Evolutionary conservation across 2,797 vertebrate genomes (phyloP), one percentile per base, ranked within the genome.

Genomic region (Buceros bicornis): DNA sequence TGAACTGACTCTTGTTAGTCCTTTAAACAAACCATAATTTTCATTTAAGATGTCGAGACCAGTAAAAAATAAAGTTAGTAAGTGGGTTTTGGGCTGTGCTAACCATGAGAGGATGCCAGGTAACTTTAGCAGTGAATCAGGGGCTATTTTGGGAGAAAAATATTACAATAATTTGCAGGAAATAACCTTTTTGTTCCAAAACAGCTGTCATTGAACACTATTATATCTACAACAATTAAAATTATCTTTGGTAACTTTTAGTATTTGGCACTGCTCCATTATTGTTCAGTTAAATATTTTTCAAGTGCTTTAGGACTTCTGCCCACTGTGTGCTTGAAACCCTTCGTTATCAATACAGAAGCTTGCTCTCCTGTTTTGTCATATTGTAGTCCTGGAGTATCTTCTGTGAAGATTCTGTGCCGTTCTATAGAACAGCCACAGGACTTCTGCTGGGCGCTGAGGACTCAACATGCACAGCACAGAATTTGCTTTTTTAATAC

Each of bases 211-310:
- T 96, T 97, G 98, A 98, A 94, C 97, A 97, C 98, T 81, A 98
- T 98, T 98, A 97, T 98, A 98, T 96, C 97, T 98, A 97, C 97
- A 98, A 98, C 98, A 98, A 98, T 98, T 98, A 98, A 97, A 98
- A 98, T 98, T 97, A 98, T 98, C 98, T 98, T 97, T 97, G 97
- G 98, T 98, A 98, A 98, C 97, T 98, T 98, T 98, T 97, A 98
- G 97, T 96, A 84, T 97, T 95, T 98, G 98, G 98, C 98, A 94
- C 50, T 7, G 89, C 83, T 98, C 98, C 98, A 98, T 98, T 97
- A 98, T 98, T 98, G 98, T 98, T 98, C 97, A 97, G 96, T 98
- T 98, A 98, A 98, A 98, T 97, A 98, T 98, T 98, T 98, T 98
- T 98, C 98, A 98, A 98, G 98, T 98, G 95, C 84, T 95, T 96